Evolutionary conservation across 2,888 invertebrate species (phyloP), one percentile per base, ranked within the genome.

Genomic region (Caenorhabditis imperialis): DNA sequence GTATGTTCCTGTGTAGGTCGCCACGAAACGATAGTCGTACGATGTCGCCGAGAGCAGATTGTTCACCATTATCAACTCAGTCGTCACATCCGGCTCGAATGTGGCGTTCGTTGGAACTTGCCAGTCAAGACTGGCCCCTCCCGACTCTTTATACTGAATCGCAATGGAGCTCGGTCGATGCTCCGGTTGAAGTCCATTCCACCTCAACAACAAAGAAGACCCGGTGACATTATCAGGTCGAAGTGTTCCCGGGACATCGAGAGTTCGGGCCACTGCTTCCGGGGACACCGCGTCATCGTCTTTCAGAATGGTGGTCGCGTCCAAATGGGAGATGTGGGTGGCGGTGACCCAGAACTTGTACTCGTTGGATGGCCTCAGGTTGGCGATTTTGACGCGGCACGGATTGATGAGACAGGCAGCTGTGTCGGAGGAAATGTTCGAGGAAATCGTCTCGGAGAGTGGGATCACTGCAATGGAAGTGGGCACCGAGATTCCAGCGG

Each of bases 311-410:
- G 82, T 82, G 0, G 79, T 79, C 0, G 79, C 58, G 23, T 84
- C 80, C 42, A 86, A 51, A 35, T 83, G 83, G n/a, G 79, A 81
- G 14, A 80, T 77, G 62, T 87, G 87, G n/a, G 87, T 71, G 0
- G 87, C 87, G 2, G 84, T 84, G 10, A 85, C 85, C 85, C 85
- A 87, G 74, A 87, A 87, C 25, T 85, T 84, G 75, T 87, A 87
- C 40, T 85, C 85, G 6, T 80, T 83, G 12, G 84, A 81, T 16
- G 87, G 81, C 10, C 87, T 77, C 8, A 87, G 75, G 63, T 87
- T 87, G 3, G 84, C 73, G 3, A 87, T 81, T 57, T 84, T 84
- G 6, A 84, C 86, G 54, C 83, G 82, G 60, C 86, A 86, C 1
- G 87, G 86, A 62, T 81, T 82, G 20, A 77, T 74, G 1, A 80